These are phyloP conservation scores for Drosophila tanythrix DNA, from an alignment of 2,888 invertebrate species.

Conservation along the genomic window DNA sequence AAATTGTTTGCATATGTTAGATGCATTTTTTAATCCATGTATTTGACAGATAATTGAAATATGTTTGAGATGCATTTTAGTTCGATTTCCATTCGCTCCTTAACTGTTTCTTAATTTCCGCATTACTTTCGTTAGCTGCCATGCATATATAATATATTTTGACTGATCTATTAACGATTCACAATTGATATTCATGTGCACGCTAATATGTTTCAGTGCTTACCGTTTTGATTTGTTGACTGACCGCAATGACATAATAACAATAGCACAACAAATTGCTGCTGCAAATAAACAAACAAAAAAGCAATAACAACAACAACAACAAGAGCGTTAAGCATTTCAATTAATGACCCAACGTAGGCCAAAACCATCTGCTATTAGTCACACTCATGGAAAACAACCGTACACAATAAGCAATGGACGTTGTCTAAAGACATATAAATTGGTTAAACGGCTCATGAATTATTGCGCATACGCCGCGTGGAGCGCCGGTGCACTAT, in stretches of 20 bases:
- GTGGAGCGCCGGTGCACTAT: slow-evolving; percentile 60
- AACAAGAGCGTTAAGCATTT: slow-evolving; percentile 52
- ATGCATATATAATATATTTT: slow-evolving; percentile 3
- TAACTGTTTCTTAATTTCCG: slow-evolving; percentile 20
- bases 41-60: no score
- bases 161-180: slow-evolving; percentile 30
- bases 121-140: neutral
- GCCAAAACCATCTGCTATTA: slow-evolving; percentile 70
- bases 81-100: neutral
- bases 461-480: slow-evolving; percentile 77
- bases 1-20: neutral
- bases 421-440: slow-evolving; percentile 55
- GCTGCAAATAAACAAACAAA: slow-evolving; percentile 24
- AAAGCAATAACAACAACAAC: slow-evolving; percentile 26
- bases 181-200: slow-evolving; percentile 43
- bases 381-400: slow-evolving; percentile 54
- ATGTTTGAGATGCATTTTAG: neutral
- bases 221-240: slow-evolving; percentile 45
- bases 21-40: neutral
- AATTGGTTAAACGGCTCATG: slow-evolving; percentile 75
- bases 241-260: slow-evolving; percentile 74
- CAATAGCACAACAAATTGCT: slow-evolving; percentile 53
- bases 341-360: slow-evolving; percentile 70
- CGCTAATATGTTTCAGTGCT: slow-evolving; percentile 45
- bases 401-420: slow-evolving; percentile 43